A percentile compares a stretch with the other conserved stretches of the same genome.
phyloP scores from a whole-genome alignment of 2,888 invertebrate genomes.

The Boloria selene region DNA sequence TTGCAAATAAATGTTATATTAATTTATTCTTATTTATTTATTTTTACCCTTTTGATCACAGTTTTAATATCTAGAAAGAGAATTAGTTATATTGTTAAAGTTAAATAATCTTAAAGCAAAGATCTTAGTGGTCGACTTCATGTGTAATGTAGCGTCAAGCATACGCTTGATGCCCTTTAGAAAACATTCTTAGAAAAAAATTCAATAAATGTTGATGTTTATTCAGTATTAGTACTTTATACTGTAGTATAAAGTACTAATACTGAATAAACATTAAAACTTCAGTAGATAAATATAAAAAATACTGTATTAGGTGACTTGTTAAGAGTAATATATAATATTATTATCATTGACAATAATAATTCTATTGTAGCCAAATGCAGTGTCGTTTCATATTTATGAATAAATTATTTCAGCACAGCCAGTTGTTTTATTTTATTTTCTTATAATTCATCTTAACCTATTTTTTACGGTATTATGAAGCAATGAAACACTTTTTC shows the following conservation, averaged over 20 bases:
- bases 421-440: conserved; percentile 38
- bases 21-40: conserved; percentile 38
- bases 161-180: conserved; percentile 1
- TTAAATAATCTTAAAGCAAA: not conserved
- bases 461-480: no score
- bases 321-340: conserved; percentile 24
- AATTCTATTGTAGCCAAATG: conserved; percentile 59
- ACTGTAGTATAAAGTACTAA: not conserved
- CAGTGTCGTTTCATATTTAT: conserved; percentile 57
- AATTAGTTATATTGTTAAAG: no score
- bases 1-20: conserved; percentile 24
- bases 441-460: no score
- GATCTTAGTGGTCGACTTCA: not conserved
- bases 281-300: conserved; percentile 8
- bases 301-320: conserved; percentile 10
- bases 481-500: no score
- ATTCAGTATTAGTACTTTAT: no score
- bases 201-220: no score
- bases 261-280: not conserved
- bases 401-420: conserved; percentile 61
- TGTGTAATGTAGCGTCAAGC: not conserved
- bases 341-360: conserved; percentile 72
- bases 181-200: not conserved
- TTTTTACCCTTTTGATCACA: not conserved
- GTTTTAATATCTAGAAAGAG: not conserved